phyloP scores from a whole-genome alignment of 2,113 vertebrate species.

The Marmota flaviventris region DNA sequence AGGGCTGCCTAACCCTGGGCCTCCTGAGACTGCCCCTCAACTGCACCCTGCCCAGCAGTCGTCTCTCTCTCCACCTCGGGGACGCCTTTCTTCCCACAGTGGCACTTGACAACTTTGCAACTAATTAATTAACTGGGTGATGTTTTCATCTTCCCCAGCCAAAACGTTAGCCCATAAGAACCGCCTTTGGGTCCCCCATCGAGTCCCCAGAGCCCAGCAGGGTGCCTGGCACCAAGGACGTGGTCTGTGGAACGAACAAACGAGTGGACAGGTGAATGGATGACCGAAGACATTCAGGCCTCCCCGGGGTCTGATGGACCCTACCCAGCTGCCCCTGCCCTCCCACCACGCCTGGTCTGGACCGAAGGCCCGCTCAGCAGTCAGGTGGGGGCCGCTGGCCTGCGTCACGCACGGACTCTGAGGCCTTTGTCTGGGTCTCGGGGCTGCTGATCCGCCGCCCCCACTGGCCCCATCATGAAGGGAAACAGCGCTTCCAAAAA shows the following conservation, averaged over 20 bases:
- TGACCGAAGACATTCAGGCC: background rate
- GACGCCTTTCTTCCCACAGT: background rate
- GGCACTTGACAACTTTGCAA: background rate
- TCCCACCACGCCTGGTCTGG: fast-evolving
- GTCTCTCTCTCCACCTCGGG: background rate
- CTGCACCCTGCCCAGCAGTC: fast-evolving
- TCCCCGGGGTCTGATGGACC: background rate
- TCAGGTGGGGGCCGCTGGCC: background rate
- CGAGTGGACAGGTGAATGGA: background rate
- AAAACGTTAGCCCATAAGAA: background rate
- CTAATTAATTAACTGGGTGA: background rate
- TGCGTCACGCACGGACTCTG: fast-evolving
- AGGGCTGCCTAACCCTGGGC: background rate
- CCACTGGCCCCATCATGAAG: slow-evolving; percentile 56
- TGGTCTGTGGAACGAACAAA: background rate
- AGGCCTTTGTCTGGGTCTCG: slow-evolving; percentile 57
- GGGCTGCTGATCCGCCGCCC: background rate
- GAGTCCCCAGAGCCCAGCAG: background rate
- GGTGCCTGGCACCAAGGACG: background rate
- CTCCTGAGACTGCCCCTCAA: background rate
- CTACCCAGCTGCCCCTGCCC: background rate
- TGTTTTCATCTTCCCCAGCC: background rate
- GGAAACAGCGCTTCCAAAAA: slow-evolving; percentile 74
- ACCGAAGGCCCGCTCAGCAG: background rate
- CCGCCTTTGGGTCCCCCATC: fast-evolving